Evolutionary conservation across 2,888 invertebrate species (phyloP), one percentile per base, ranked within the genome.

Genomic region (Callimorpha dominula): DNA sequence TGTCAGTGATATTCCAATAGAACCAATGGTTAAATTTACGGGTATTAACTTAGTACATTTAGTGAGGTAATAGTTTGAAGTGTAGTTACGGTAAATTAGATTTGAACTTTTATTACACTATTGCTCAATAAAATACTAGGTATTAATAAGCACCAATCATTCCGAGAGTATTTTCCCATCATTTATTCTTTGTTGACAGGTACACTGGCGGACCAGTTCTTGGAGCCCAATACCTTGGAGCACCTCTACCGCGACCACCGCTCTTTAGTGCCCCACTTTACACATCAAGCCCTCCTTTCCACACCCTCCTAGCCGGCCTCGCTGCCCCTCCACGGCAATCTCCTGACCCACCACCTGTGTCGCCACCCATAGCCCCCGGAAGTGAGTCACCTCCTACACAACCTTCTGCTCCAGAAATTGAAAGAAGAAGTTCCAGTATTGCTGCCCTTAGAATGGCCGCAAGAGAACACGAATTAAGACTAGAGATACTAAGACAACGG

Each of bases 361-460:
- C 97, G 7, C 96, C 97, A 31, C 95, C 96, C 1, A 95, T 95
- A 80, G 95, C 94, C n/a, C 95, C 95, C 3, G 95, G 95, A 67
- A 95, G 93, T 80, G 94, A 94, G 77, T 96, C 96, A 1, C 96
- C 96, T 15, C 95, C 96, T 40, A 87, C 93, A 78, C 89, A 90
- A 68, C 86, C 92, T 3, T 85, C 89, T 0, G 96, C 96, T 0
- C 97, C 97, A 46, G 98, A 98, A 80, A 97, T 98, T 73, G 98
- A 98, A 91, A 96, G 98, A 80, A 95, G 98, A 84, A 98, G 98
- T 84, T 98, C 98, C 50, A 98, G 98, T 87, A 99, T 99, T 84
- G 98, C 98, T 0, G 97, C 98, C 0, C 94, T 99, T 60, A 96
- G 99, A 81, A 96, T 98, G 85, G 98, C 98, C 83, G 99, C 99